A percentile compares a stretch with the other conserved stretches of the same genome.
These are phyloP conservation scores for Chalcis sispes DNA, from an alignment of 2,888 invertebrate species.

Conservation along the genomic window DNA sequence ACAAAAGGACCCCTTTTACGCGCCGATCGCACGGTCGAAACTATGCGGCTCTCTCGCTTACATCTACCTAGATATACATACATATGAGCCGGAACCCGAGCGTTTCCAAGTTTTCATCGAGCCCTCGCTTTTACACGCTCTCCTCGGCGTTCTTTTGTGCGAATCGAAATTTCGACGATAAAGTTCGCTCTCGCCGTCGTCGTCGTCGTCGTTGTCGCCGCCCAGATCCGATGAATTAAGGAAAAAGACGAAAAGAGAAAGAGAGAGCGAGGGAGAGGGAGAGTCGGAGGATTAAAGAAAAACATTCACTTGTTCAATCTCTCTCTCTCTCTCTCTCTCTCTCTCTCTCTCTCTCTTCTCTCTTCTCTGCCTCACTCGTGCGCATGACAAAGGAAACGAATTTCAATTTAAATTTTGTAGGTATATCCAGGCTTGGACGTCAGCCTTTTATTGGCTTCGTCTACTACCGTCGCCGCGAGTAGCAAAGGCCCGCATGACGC, in stretches of 20 bases:
- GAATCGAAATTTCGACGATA: constrained; percentile 47
- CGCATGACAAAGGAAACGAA: constrained; percentile 59
- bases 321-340: too few relatives aligned
- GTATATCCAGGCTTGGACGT: not conserved
- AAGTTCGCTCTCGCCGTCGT: too few relatives aligned
- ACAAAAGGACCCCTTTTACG: constrained; percentile 15
- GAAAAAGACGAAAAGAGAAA: not conserved
- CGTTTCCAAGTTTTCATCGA: not conserved
- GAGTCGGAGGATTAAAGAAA: not conserved
- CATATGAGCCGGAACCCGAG: not conserved
- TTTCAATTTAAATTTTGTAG: constrained; percentile 64
- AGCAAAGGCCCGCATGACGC: too few relatives aligned
- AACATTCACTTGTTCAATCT: constrained; percentile 19
- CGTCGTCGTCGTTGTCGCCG: too few relatives aligned
- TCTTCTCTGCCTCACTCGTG: too few relatives aligned
- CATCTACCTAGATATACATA: not conserved
- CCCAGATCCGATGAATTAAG: constrained; percentile 56
- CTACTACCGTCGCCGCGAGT: constrained; percentile 10
- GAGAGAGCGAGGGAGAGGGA: not conserved
- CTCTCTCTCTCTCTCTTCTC: too few relatives aligned
- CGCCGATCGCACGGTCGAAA: not conserved
- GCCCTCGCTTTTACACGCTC: not conserved
- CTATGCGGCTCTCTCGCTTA: not conserved
- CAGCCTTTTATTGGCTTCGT: constrained; percentile 9
- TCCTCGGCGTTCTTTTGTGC: constrained; percentile 19